Evolutionary conservation across 2,888 invertebrate genomes (phyloP), one percentile per base, ranked within the genome.

Genomic region (Hermaeophaga mercurialis): DNA sequence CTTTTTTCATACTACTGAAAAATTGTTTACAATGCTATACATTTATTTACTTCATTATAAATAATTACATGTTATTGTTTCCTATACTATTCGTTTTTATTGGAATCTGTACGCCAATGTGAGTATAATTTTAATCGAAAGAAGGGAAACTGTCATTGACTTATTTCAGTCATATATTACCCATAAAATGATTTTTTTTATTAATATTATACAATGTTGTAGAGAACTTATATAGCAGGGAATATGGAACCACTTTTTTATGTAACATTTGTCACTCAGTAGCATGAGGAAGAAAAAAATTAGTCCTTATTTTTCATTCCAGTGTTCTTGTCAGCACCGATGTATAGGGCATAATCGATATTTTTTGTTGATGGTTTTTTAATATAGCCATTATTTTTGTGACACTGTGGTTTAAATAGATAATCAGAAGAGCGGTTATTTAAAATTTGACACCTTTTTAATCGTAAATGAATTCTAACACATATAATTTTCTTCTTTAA

Each of bases 81-180:
- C n/a, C n/a, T n/a, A n/a, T n/a, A n/a, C n/a, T n/a, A n/a, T n/a
- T n/a, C n/a, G n/a, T n/a, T n/a, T n/a, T n/a, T n/a, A n/a, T n/a
- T n/a, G n/a, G n/a, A n/a, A n/a, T n/a, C n/a, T n/a, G n/a, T n/a
- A n/a, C 14, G 44, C 44, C 44, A 26, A 15, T 26, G 44, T 28
- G 1, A 1, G n/a, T 8, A 26, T 44, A 8, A 26, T 41, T 41
- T 41, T 41, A 41, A 41, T 41, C 19, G 24, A 12, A 26, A 15
- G 36, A 38, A 26, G 56, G 59, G 62, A 60, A 62, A 61, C 50
- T 59, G 62, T 57, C 58, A 52, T 53, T 64, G 64, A 66, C 60
- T 62, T 67, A 67, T 66, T 56, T 56, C 58, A 57, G 33, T 64
- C 60, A 66, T 64, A 66, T 62, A 63, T 63, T 58, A 61, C 45